Conservation (phyloP, 2,797 vertebrate genomes). For the Neosilurus hyrtlii region DNA sequence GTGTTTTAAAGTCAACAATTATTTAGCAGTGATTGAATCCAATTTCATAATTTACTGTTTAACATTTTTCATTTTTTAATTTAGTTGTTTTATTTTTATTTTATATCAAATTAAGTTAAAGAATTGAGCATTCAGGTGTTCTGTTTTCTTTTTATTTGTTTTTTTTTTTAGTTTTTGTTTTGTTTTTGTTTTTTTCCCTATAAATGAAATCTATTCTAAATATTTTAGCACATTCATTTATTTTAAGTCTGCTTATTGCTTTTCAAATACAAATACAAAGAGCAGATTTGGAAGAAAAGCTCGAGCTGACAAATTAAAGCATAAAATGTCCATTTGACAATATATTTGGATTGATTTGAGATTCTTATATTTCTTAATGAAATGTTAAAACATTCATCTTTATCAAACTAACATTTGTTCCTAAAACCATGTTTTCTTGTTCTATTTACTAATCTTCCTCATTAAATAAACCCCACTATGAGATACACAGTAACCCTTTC, state of each 20-base stretch:
- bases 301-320: not conserved
- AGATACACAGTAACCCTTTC: not conserved
- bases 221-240: not conserved
- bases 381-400: not conserved
- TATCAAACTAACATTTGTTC: slow-evolving; percentile 14
- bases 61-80: not conserved
- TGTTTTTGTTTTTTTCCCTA: not conserved
- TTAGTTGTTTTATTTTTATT: not conserved
- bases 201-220: too few relatives aligned
- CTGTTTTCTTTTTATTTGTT: not conserved
- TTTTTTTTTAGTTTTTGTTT: not conserved
- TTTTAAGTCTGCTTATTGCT: not conserved
- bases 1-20: not conserved
- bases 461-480: slow-evolving; percentile 2
- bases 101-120: not conserved
- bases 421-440: not conserved
- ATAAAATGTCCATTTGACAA: not conserved
- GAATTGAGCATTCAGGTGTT: not conserved
- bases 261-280: not conserved
- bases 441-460: not conserved
- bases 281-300: not conserved
- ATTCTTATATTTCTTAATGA: not conserved
- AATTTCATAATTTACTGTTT: too few relatives aligned
- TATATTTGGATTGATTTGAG: not conserved
- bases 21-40: not conserved